Conservation (phyloP, 2,888 invertebrate species). For the Notodonta dromedarius region DNA sequence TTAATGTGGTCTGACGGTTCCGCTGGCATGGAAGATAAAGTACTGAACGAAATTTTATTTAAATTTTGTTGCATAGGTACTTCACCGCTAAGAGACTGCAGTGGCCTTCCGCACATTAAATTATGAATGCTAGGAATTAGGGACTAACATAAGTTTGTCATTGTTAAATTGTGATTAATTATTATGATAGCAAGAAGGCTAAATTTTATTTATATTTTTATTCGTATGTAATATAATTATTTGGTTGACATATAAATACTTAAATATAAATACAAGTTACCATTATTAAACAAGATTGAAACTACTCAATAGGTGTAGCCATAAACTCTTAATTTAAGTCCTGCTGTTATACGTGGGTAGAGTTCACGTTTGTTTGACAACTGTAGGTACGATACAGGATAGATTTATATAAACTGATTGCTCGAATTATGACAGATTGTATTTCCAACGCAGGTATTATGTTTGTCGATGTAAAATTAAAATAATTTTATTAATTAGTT, state of each 20-base stretch:
- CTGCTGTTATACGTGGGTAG: not conserved
- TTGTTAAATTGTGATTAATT: no score
- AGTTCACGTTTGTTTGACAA: slow-evolving; percentile 17
- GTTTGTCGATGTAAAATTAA: slow-evolving; percentile 52
- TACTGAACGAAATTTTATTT: slow-evolving; percentile 47
- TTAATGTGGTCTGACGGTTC: slow-evolving; percentile 51
- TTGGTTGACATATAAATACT: no score
- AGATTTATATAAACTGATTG: slow-evolving; percentile 30
- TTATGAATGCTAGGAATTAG: no score
- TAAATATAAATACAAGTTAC: no score
- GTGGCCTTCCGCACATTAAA: no score
- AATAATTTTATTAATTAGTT: slow-evolving; percentile 67
- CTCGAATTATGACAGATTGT: slow-evolving; percentile 46
- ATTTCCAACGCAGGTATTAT: slow-evolving; percentile 28
- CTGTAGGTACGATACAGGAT: not conserved
- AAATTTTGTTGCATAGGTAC: slow-evolving; percentile 26
- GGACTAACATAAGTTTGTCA: no score
- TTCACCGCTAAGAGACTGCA: slow-evolving; percentile 13
- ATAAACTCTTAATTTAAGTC: not conserved
- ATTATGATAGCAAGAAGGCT: no score
- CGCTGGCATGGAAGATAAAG: slow-evolving; percentile 40
- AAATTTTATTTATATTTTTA: no score
- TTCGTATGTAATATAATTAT: no score
- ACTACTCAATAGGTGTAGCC: no score
- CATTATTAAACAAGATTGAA: no score